Base-by-base conservation (phyloP, 1,140 invertebrate genomes). In the Zaprionus capensis region DNA sequence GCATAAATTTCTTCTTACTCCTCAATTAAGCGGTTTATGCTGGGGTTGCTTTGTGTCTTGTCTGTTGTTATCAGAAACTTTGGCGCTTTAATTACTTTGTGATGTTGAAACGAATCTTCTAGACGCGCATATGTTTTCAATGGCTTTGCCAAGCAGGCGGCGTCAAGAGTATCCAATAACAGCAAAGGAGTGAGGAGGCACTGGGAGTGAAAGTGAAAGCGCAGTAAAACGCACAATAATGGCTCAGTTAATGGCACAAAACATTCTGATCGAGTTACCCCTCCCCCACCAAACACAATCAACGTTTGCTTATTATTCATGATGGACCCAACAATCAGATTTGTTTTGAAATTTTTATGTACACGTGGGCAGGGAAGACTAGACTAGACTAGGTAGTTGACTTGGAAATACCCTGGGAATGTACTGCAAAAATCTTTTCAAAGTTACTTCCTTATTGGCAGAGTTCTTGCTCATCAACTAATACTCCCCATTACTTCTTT, bases 51-150 rank as follows among this genome's bases (percentile, higher is more conserved):
- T 61, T 20, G 9, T 49, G 3, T 17, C 9, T 49, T 49, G n/a
- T 49, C 17, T 24, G 11, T 5, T 86, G 77, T 86, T 88, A 86
- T 88, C 80, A 80, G 79, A 83, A 86, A 86, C 83, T 88, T 87
- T 83, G 80, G 78, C 64, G 67, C 24, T 88, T 80, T 86, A 86
- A 86, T 86, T 87, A 86, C 84, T 88, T 83, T 75, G 74, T 73
- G 71, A 69, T 76, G 76, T 76, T 87, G 69, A 86, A 86, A 76
- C 76, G 71, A 77, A 82, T 59, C 26, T 15, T 9, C 6, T 22
- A 78, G 71, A 67, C 78, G 85, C 85, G 85, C 85, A 88, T 90
- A 90, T 88, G 85, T 90, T 88, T 79, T 59, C 72, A 88, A 88
- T 84, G 76, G 79, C 78, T 82, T 76, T 56, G 55, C 24, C 59